Evolutionary conservation across 2,113 vertebrate species (phyloP).

Genomic region (Zapus hudsonius): DNA sequence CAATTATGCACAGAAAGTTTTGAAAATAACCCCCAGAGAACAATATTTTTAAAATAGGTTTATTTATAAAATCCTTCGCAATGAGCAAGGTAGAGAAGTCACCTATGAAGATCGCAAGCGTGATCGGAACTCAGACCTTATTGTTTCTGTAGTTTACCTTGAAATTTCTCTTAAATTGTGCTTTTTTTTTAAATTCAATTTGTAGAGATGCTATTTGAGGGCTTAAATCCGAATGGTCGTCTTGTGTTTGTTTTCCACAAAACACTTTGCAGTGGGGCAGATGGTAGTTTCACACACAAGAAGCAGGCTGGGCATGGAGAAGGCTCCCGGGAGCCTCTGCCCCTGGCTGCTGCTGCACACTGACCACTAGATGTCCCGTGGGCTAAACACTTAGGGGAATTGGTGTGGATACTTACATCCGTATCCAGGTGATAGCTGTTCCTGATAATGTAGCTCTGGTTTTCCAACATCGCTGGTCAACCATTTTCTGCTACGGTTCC

Average conservation of each 20-base stretch:
- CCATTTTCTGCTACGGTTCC: conserved; percentile 60
- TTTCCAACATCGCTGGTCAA: not conserved
- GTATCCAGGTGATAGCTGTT: not conserved
- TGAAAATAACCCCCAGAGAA: conserved; percentile 42
- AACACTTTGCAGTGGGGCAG: conserved; percentile 22
- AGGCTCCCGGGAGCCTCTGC: not conserved
- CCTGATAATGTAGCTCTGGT: not conserved
- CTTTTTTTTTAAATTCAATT: conserved; percentile 9
- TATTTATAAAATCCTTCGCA: not conserved
- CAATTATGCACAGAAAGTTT: not conserved
- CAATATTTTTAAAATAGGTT: not conserved
- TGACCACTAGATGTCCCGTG: conserved; percentile 85
- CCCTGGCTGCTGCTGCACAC: conserved; percentile 62
- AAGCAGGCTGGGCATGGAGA: not conserved
- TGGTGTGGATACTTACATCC: not conserved
- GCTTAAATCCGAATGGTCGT: conserved; percentile 4
- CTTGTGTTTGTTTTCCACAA: conserved; percentile 25
- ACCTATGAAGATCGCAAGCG: not conserved
- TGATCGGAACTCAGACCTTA: conserved; percentile 32
- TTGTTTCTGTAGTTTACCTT: not conserved
- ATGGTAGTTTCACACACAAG: not conserved
- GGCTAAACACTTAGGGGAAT: conserved; percentile 60
- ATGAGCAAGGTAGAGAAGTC: not conserved
- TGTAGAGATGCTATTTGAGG: fast-evolving
- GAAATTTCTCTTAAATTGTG: not conserved